Evolutionary conservation across 1,140 invertebrate genomes (phyloP).

Genomic region (Campoletis sonorensis): DNA sequence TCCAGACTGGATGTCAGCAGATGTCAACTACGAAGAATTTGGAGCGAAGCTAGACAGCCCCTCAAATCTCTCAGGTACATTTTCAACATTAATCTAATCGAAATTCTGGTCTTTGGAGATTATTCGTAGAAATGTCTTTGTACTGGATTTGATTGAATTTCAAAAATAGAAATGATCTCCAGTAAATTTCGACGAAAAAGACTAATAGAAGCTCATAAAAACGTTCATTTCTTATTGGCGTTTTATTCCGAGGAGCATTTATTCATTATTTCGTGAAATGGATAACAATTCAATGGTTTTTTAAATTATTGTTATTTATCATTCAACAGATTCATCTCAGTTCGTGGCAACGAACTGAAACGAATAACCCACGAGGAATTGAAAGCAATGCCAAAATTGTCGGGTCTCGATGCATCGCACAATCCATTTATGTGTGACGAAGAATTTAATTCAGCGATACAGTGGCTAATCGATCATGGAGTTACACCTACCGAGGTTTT

Average conservation of each 20-base stretch:
- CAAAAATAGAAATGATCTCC: too few species aligned
- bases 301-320: conserved; percentile 1
- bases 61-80: conserved; percentile 56
- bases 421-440: conserved; percentile 74
- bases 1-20: conserved; percentile 81
- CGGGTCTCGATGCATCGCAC: conserved; percentile 69
- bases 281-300: background rate
- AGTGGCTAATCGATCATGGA: conserved; percentile 71
- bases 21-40: conserved; percentile 80
- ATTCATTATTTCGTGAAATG: too few species aligned
- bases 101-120: too few species aligned
- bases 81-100: too few species aligned
- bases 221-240: too few species aligned
- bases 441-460: conserved; percentile 71
- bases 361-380: conserved; percentile 72
- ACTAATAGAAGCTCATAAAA: too few species aligned
- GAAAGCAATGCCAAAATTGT: conserved; percentile 68
- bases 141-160: too few species aligned
- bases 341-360: conserved; percentile 66
- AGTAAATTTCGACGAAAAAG: too few species aligned
- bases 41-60: conserved; percentile 76
- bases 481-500: conserved; percentile 66
- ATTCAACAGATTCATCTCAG: conserved; percentile 66
- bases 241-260: too few species aligned
- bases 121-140: too few species aligned